Evolutionary conservation across 2,888 invertebrate genomes (phyloP).

Genomic region (Matsumyia berberina): DNA sequence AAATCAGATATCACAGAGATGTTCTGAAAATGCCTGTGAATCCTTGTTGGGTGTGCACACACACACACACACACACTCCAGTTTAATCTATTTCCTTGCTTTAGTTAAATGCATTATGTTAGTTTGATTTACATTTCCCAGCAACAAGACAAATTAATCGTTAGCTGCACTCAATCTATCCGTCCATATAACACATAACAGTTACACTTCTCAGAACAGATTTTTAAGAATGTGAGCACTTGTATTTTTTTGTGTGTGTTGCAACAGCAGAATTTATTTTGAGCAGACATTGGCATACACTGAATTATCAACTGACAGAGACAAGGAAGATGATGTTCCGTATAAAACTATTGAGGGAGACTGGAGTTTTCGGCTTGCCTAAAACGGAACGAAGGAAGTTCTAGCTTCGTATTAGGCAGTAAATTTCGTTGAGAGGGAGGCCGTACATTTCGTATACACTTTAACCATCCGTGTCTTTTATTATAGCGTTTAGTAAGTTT

Average conservation of each 20-base stretch:
- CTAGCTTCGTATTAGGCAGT: too few relatives aligned
- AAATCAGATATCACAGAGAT: constrained; percentile 30
- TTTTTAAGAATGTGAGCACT: constrained; percentile 17
- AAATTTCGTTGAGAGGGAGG: too few relatives aligned
- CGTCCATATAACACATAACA: constrained; percentile 60
- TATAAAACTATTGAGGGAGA: too few relatives aligned
- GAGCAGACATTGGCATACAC: too few relatives aligned
- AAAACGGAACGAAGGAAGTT: too few relatives aligned
- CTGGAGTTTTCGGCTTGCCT: too few relatives aligned
- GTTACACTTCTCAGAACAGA: constrained; percentile 31
- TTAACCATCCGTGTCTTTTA: too few relatives aligned
- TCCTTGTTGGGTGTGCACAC: constrained; percentile 21
- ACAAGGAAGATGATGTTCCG: too few relatives aligned
- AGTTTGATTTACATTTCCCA: constrained; percentile 33
- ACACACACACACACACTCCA: constrained; percentile 7
- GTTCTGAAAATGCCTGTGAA: constrained; percentile 34
- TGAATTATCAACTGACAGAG: neutral
- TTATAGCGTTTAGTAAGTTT: too few relatives aligned
- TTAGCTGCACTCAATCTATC: constrained; percentile 69
- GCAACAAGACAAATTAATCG: constrained; percentile 19
- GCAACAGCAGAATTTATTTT: neutral
- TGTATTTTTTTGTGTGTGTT: constrained; percentile 22
- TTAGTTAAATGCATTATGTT: constrained; percentile 35
- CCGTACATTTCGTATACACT: too few relatives aligned
- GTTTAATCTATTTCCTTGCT: constrained; percentile 26